These are phyloP conservation scores for Enteromius paludinosus DNA, from an alignment of 2,797 vertebrate species.

Conservation along the genomic window DNA sequence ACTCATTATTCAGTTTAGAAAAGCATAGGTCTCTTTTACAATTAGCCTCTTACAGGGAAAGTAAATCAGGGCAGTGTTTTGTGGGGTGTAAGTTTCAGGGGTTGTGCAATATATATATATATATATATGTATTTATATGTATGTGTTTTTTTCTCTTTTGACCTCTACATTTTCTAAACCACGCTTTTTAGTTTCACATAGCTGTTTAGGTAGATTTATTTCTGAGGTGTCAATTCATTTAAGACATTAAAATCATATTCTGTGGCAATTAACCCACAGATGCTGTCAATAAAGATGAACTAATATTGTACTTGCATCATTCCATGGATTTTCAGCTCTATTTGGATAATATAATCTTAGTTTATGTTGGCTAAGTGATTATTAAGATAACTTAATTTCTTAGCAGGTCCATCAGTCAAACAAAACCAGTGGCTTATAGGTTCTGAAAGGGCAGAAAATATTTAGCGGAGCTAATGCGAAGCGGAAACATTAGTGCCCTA, in stretches of 20 bases:
- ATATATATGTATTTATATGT: neutral
- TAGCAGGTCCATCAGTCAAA: neutral
- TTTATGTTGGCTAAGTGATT: neutral
- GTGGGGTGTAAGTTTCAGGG: neutral
- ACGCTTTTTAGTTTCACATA: neutral
- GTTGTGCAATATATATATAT: neutral
- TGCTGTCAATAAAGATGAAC: neutral
- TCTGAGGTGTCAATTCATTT: neutral
- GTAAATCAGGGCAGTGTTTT: neutral
- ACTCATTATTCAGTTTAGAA: neutral
- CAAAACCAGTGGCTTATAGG: conserved; percentile 12
- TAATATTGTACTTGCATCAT: neutral
- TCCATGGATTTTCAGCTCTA: neutral
- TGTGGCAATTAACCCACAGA: neutral
- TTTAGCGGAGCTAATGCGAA: conserved; percentile 27
- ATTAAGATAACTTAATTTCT: neutral
- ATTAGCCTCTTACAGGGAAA: neutral
- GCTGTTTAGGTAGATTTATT: neutral
- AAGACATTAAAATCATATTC: neutral
- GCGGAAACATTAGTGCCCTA: conserved; percentile 66
- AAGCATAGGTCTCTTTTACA: neutral
- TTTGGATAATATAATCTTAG: neutral
- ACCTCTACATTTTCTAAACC: neutral
- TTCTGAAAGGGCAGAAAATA: conserved; percentile 18
- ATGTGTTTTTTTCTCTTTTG: neutral